A percentile compares a stretch with the other conserved stretches of the same genome.
Evolutionary conservation across 2,888 invertebrate genomes (phyloP).

Genomic region (Tineola bisselliella): DNA sequence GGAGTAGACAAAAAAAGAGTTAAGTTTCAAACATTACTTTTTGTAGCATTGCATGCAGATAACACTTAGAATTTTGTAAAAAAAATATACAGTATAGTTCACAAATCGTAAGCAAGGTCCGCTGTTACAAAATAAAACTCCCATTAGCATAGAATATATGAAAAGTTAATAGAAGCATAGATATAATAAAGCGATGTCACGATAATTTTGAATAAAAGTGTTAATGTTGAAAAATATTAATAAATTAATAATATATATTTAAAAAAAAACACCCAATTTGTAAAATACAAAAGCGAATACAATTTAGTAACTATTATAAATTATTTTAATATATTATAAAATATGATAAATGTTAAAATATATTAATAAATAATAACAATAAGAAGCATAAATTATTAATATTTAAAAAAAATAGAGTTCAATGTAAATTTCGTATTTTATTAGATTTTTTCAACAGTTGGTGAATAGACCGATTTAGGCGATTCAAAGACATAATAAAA

Average conservation of each 20-base stretch:
- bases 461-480: no score
- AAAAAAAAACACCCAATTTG: background rate
- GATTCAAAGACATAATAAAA: no score
- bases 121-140: no score
- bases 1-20: background rate
- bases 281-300: background rate
- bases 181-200: background rate
- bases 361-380: background rate
- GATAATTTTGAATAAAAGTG: background rate
- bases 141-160: no score
- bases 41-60: slow-evolving; percentile 5
- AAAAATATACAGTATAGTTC: background rate
- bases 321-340: background rate
- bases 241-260: no score
- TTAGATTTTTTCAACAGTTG: no score
- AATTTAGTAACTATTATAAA: background rate
- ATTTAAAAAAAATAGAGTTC: background rate
- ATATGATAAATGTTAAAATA: background rate
- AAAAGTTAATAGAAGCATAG: background rate
- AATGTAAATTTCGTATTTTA: no score
- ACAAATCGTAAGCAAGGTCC: background rate
- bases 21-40: no score
- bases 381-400: background rate
- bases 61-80: background rate
- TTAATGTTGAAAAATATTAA: background rate